Base-by-base conservation (phyloP, 2,797 vertebrate genomes). In the Alcedo atthis region DNA sequence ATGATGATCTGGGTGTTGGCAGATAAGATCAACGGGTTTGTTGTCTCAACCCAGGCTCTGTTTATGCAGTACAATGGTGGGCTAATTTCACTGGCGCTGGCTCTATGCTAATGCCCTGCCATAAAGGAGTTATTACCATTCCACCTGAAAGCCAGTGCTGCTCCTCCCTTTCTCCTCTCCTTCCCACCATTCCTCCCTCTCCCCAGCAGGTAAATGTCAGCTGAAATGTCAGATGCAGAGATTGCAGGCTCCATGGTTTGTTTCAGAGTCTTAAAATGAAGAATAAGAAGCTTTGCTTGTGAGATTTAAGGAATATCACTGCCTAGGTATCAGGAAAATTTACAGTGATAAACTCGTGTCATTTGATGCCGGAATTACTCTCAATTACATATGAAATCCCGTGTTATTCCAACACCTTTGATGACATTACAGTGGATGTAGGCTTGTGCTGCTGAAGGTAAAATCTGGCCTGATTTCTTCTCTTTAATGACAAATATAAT, bases 11-110 rank as follows among this genome's bases (percentile, higher is more conserved):
- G 14, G 53, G 48, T 74, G 84, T 73, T 83, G 93, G 93, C 76
- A 94, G 90, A 94, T 90, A 93, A 96, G 45, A 91, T 79, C 86
- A 81, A 59, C 7, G 10, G 43, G 42, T 49, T 92, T 85, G 85
- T 94, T 96, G 89, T 82, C 69, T 94, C 89, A 87, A n/a, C 42
- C 20, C 3, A 76, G 73, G 28, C 5, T 0, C 57, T 85, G 68
- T 80, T 81, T 81, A 78, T 74, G 49, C 68, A 26, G 33, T 33
- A 89, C 59, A 95, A 92, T 45, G 76, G 49, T 73, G 67, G 69
- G 53, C 81, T 89, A 62, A 87, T 93, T 94, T 93, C 70, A 69
- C 74, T 77, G 66, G 48, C 83, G 66, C 26, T 32, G 32, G 22
- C 40, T 79, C 58, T 68, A n/a, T 64, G 57, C 35, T 92, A 91